A percentile compares a stretch with the other conserved stretches of the same genome.
Evolutionary conservation across 2,888 invertebrate species (phyloP).

Genomic region (Meliscaeva auricollis): DNA sequence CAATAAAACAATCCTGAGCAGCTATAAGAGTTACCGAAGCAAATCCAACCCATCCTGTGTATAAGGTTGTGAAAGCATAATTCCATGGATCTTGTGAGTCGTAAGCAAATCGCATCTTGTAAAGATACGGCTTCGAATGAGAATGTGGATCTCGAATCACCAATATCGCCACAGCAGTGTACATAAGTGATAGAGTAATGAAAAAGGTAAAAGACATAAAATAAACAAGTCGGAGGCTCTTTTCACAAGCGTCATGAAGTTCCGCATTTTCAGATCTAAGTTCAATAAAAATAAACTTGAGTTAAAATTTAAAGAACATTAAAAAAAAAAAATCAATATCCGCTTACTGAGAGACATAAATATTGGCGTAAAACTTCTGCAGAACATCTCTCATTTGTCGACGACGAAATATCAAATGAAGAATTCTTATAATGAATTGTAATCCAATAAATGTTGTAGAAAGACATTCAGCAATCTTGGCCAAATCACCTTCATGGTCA

Average conservation of each 20-base stretch:
- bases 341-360: conserved; percentile 65
- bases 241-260: conserved; percentile 40
- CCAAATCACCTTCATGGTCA: conserved; percentile 64
- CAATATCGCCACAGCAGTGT: background rate
- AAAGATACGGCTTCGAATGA: conserved; percentile 72
- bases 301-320: background rate
- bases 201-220: conserved; percentile 59
- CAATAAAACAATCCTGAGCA: conserved; percentile 21
- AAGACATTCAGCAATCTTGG: conserved; percentile 68
- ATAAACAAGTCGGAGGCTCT: conserved; percentile 40
- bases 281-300: no score
- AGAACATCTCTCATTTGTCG: conserved; percentile 57
- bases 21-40: conserved; percentile 16
- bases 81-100: conserved; percentile 71
- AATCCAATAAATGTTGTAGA: conserved; percentile 70
- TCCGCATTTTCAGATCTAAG: conserved; percentile 56
- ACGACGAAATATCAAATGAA: conserved; percentile 38
- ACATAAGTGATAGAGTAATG: conserved; percentile 56
- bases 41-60: conserved; percentile 27
- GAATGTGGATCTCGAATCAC: conserved; percentile 48
- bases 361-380: conserved; percentile 66
- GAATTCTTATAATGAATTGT: conserved; percentile 67
- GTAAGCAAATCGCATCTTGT: conserved; percentile 73
- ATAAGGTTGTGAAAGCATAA: conserved; percentile 22
- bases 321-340: background rate